Evolutionary conservation across 2,113 vertebrate genomes (phyloP).

Genomic region (Fregetta grallaria): DNA sequence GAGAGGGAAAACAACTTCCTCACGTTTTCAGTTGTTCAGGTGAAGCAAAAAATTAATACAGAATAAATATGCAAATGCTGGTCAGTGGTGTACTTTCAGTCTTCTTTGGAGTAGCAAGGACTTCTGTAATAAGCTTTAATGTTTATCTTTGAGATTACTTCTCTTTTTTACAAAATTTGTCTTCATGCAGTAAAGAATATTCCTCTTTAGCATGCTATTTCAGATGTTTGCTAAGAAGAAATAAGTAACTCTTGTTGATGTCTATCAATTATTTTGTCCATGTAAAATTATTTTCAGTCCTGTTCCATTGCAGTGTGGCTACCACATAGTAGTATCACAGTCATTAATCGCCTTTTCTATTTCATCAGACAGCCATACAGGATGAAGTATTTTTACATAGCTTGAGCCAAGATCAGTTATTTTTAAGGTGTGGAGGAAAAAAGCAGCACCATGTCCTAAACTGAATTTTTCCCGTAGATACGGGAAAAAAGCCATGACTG

Average conservation of each 20-base stretch:
- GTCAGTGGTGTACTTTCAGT: background rate
- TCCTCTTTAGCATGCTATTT: background rate
- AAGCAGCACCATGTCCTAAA: background rate
- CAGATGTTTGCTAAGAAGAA: background rate
- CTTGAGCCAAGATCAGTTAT: background rate
- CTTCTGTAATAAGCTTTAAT: background rate
- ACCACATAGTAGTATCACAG: background rate
- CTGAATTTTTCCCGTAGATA: background rate
- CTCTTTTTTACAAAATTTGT: background rate
- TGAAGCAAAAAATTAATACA: background rate
- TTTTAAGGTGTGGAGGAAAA: background rate
- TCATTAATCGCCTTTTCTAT: background rate
- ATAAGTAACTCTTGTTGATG: background rate
- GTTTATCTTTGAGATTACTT: background rate
- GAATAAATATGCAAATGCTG: background rate
- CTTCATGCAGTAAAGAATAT: background rate
- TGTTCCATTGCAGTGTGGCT: background rate
- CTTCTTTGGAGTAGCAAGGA: background rate
- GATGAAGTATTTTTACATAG: background rate
- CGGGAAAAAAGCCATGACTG: background rate
- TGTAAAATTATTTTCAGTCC: background rate
- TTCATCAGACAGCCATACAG: background rate
- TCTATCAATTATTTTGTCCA: background rate
- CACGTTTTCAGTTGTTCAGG: background rate
- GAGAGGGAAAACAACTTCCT: background rate